These are phyloP conservation scores for Ischnus inquisitorius DNA, from an alignment of 2,888 invertebrate species.

Conservation along the genomic window DNA sequence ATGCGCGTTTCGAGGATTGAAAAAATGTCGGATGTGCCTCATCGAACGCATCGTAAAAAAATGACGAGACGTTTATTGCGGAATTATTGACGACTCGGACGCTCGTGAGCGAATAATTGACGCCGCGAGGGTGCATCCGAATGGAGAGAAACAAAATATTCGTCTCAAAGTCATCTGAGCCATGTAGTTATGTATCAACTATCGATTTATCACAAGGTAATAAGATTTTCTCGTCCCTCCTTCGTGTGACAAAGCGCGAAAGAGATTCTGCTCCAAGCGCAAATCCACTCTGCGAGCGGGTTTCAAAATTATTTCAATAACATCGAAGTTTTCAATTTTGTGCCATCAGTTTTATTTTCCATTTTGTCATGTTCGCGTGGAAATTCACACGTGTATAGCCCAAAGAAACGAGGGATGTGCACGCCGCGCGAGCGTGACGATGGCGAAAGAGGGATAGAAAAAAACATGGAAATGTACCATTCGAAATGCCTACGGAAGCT, in stretches of 20 bases:
- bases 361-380: neutral
- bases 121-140: too few species aligned
- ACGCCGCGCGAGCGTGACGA: constrained; percentile 22
- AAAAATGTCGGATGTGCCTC: constrained; percentile 29
- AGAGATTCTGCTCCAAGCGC: constrained; percentile 21
- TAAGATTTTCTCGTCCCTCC: constrained; percentile 31
- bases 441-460: constrained; percentile 48
- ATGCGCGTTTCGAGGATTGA: constrained; percentile 13
- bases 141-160: constrained; percentile 1
- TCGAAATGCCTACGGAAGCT: constrained; percentile 77
- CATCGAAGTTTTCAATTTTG: neutral
- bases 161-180: constrained; percentile 18
- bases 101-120: neutral
- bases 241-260: constrained; percentile 7
- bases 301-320: neutral
- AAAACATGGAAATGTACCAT: constrained; percentile 75
- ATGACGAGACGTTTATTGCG: constrained; percentile 42
- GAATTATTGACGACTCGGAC: constrained; percentile 28
- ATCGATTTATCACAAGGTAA: constrained; percentile 56
- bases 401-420: constrained; percentile 6
- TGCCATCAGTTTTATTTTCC: neutral
- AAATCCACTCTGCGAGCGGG: neutral
- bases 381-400: neutral
- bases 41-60: constrained; percentile 14
- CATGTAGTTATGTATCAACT: constrained; percentile 13